Percentiles rank a stretch among this genome's conserved stretches.
Conservation (phyloP, 2,113 vertebrate species). For the Cheirogaleus medius region DNA sequence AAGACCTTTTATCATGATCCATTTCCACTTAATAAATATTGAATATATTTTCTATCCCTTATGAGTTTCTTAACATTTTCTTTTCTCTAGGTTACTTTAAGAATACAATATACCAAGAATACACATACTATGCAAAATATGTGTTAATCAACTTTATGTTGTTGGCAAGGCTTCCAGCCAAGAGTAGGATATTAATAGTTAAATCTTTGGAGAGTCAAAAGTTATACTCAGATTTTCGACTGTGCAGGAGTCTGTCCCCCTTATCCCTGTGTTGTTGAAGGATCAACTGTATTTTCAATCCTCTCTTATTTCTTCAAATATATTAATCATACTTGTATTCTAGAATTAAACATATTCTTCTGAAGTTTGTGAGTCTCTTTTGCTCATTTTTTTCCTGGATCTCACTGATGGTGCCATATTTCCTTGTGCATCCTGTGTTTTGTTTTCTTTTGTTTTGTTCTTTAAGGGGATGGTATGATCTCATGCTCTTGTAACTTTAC, state of each 20-base stretch:
- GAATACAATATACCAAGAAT: background rate
- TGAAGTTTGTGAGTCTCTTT: background rate
- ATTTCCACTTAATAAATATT: background rate
- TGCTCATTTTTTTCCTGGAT: background rate
- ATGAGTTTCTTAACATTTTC: background rate
- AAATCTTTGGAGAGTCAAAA: background rate
- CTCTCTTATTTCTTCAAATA: background rate
- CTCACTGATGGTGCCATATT: background rate
- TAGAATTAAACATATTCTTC: background rate
- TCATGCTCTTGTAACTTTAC: background rate
- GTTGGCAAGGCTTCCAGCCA: background rate
- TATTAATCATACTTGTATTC: background rate
- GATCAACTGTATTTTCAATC: background rate
- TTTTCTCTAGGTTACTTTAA: background rate
- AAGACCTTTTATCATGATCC: too few relatives aligned
- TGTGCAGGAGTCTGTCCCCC: background rate
- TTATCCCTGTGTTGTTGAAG: background rate
- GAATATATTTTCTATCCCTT: background rate
- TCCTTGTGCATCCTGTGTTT: background rate
- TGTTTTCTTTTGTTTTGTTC: background rate
- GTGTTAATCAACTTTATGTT: background rate
- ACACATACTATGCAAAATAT: background rate
- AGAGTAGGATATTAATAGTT: background rate
- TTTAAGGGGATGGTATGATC: background rate
- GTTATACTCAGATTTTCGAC: background rate